phyloP scores from a whole-genome alignment of 30 jellyfish, hydroid and myxozoan genomes.

The Aurelia sp. region DNA sequence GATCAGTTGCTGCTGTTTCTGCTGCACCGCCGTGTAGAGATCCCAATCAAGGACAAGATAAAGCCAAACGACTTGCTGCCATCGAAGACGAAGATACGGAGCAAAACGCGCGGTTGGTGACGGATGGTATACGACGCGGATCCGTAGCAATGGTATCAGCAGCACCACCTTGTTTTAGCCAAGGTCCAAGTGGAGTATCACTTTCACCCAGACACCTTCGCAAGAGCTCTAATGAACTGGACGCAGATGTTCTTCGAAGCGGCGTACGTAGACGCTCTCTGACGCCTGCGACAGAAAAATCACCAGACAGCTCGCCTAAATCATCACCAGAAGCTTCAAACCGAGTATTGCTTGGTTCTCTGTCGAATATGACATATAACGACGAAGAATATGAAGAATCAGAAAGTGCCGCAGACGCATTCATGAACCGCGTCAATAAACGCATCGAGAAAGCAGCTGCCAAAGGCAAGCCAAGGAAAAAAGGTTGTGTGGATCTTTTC shows the following conservation, averaged over 20 bases:
- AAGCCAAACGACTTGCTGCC: background rate
- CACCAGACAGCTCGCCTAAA: constrained; percentile 14
- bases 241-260: constrained; percentile 42
- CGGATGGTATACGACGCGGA: constrained; percentile 63
- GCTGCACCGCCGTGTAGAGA: constrained; percentile 69
- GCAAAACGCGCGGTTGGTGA: constrained; percentile 30
- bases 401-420: constrained; percentile 45
- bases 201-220: background rate
- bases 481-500: constrained; percentile 42
- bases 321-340: constrained; percentile 7
- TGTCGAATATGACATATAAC: constrained; percentile 11
- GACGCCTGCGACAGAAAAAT: constrained; percentile 23
- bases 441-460: constrained; percentile 7
- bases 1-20: constrained; percentile 74
- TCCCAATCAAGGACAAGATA: background rate
- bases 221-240: constrained; percentile 22
- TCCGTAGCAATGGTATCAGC: constrained; percentile 73
- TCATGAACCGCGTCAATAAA: constrained; percentile 15
- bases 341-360: constrained; percentile 2
- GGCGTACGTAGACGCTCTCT: constrained; percentile 63
- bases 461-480: constrained; percentile 5
- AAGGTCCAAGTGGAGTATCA: background rate
- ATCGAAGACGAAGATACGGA: background rate
- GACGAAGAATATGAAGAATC: constrained; percentile 5
- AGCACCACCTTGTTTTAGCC: constrained; percentile 56